Percentiles rank a stretch among this genome's conserved stretches.
phyloP scores from a whole-genome alignment of 2,113 vertebrate genomes.

The Elephas maximus region DNA sequence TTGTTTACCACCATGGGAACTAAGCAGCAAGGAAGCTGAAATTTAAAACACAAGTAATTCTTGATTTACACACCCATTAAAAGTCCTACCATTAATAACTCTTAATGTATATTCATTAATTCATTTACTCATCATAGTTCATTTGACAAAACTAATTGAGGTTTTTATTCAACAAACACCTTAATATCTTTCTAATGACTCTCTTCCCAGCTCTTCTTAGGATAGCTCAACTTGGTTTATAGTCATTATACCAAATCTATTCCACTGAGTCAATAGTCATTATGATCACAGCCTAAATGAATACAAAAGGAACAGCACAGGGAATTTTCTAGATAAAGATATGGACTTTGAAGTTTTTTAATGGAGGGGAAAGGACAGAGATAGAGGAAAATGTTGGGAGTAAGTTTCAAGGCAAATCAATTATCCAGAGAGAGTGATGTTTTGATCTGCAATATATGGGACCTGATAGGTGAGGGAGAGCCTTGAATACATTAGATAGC shows the following conservation, averaged over 20 bases:
- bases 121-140: background rate
- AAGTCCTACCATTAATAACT: background rate
- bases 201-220: background rate
- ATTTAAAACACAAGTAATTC: slow-evolving; percentile 35
- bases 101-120: background rate
- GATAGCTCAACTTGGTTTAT: background rate
- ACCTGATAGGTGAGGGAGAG: background rate
- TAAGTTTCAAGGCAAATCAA: background rate
- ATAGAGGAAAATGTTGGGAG: background rate
- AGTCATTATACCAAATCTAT: background rate
- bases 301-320: background rate
- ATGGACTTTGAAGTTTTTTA: background rate
- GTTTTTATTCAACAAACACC: background rate
- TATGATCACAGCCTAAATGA: background rate
- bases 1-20: background rate
- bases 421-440: background rate
- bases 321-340: background rate
- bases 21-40: background rate
- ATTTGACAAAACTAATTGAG: background rate
- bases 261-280: background rate
- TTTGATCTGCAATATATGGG: background rate
- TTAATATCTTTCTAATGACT: background rate
- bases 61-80: background rate
- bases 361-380: background rate
- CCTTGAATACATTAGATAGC: background rate